phyloP scores from a whole-genome alignment of 2,113 vertebrate species.

The Neopipo cinnamomea region DNA sequence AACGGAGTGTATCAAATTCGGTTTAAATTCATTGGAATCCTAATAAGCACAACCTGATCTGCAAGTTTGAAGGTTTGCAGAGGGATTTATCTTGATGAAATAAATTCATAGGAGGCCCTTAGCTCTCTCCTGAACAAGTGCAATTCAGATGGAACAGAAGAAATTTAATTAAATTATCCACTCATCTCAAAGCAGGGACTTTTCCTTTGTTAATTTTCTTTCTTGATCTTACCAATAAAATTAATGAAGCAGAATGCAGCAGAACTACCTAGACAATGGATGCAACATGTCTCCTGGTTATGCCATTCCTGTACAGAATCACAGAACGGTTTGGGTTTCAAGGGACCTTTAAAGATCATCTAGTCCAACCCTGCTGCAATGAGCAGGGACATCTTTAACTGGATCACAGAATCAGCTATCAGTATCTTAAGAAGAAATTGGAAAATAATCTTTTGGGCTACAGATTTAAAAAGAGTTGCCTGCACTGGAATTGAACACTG shows the following conservation, averaged over 20 bases:
- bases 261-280: not conserved
- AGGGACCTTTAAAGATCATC: not conserved
- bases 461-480: not conserved
- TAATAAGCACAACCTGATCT: constrained; percentile 31
- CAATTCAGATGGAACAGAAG: not conserved
- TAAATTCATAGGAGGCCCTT: not conserved
- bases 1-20: not conserved
- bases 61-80: constrained; percentile 9
- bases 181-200: constrained; percentile 22
- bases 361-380: not conserved
- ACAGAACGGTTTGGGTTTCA: not conserved
- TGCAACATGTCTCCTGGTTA: not conserved
- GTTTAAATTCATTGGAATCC: constrained; percentile 31
- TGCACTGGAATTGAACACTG: not conserved
- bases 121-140: not conserved
- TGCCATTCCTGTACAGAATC: not conserved
- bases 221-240: constrained; percentile 21
- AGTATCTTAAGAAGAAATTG: not conserved
- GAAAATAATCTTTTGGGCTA: not conserved
- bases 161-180: constrained; percentile 39
- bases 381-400: not conserved
- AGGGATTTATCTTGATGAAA: constrained; percentile 26
- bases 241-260: not conserved
- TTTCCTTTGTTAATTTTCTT: constrained; percentile 29
- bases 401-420: not conserved